These are phyloP conservation scores for Syngnathoides biaculeatus DNA, from an alignment of 2,113 vertebrate species.

Conservation along the genomic window DNA sequence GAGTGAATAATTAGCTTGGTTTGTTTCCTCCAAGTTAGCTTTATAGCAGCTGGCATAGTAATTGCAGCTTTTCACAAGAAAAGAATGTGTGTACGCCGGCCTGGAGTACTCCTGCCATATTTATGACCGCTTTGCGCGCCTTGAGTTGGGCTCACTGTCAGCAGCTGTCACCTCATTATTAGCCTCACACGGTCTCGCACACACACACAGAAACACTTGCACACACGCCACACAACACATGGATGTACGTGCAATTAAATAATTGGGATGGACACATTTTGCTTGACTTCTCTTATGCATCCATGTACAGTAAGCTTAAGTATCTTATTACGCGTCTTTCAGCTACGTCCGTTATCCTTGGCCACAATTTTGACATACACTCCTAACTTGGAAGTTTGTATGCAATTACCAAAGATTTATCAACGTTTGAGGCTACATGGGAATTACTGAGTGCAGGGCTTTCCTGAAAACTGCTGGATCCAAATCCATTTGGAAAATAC, in stretches of 20 bases:
- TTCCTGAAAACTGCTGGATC: no score
- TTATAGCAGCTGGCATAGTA: conserved; percentile 57
- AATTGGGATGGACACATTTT: conserved; percentile 40
- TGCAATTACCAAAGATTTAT: no score
- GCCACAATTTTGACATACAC: no score
- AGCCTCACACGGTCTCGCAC: conserved; percentile 39
- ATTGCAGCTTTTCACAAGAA: conserved; percentile 59
- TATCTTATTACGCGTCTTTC: no score
- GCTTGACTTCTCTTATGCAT: conserved; percentile 9
- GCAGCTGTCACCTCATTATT: conserved; percentile 52
- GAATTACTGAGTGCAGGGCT: no score
- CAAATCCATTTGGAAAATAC: no score
- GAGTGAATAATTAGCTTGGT: conserved; percentile 52
- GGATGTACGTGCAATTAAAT: conserved; percentile 27
- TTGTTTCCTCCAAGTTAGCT: conserved; percentile 53
- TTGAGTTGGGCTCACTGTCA: conserved; percentile 43
- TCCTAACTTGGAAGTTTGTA: no score
- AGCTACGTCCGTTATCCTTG: no score
- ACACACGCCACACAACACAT: conserved; percentile 4
- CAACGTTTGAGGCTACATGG: no score
- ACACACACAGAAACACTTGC: conserved; percentile 4
- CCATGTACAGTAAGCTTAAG: background rate
- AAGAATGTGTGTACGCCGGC: conserved; percentile 28
- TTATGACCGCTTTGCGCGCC: conserved; percentile 55
- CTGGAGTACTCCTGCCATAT: conserved; percentile 52